Percentiles rank a stretch among this genome's conserved stretches.
Evolutionary conservation across 2,888 invertebrate genomes (phyloP).

Genomic region (Octodonta nipae): DNA sequence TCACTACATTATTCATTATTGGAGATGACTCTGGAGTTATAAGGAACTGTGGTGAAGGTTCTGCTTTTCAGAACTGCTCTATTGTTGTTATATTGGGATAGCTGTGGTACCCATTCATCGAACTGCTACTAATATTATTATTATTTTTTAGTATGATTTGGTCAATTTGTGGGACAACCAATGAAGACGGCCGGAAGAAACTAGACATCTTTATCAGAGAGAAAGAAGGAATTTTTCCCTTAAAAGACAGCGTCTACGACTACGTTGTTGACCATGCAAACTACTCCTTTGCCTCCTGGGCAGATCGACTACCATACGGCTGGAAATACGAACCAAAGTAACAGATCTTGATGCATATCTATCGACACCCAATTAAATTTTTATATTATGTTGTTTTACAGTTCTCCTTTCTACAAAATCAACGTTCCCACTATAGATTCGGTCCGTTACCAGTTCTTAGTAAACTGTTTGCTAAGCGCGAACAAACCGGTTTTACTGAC

Average conservation of each 20-base stretch:
- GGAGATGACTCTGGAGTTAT: too few species aligned
- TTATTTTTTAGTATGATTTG: conserved; percentile 52
- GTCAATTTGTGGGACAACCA: conserved; percentile 72
- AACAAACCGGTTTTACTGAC: conserved; percentile 63
- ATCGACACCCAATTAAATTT: too few species aligned
- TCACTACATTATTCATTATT: too few species aligned
- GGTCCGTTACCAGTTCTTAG: conserved; percentile 65
- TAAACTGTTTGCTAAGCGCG: conserved; percentile 48
- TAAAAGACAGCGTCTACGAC: conserved; percentile 79
- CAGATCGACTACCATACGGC: conserved; percentile 54
- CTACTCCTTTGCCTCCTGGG: conserved; percentile 63
- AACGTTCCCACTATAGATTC: conserved; percentile 81
- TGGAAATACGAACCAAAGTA: conserved; percentile 62
- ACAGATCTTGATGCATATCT: conserved; percentile 15
- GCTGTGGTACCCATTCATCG: too few species aligned
- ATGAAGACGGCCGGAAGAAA: conserved; percentile 62
- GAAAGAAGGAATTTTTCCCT: conserved; percentile 66
- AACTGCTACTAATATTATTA: too few species aligned
- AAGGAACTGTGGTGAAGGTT: too few species aligned
- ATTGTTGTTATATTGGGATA: too few species aligned
- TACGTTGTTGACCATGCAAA: conserved; percentile 71
- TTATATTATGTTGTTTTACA: conserved; percentile 28
- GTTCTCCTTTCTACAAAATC: conserved; percentile 68
- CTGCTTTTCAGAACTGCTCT: too few species aligned
- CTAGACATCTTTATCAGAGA: conserved; percentile 70